These are phyloP conservation scores for Phylloscopus whistleri DNA, from an alignment of 2,113 vertebrate species.

Conservation along the genomic window DNA sequence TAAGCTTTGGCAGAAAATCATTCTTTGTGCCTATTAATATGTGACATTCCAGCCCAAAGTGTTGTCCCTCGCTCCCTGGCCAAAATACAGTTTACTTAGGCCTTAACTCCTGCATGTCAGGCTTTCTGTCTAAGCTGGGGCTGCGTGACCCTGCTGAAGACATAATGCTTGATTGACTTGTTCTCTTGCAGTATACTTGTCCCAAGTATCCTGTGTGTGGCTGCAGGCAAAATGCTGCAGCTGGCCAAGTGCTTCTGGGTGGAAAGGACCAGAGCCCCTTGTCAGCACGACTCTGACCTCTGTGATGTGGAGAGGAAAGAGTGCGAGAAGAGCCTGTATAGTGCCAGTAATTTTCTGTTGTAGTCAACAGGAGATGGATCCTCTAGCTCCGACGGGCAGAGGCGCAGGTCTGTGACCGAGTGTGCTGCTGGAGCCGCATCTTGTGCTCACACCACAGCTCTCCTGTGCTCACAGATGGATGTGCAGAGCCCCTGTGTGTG, in stretches of 20 bases:
- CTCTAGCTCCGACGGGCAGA: accelerated
- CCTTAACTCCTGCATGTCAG: not conserved
- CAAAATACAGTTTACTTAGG: not conserved
- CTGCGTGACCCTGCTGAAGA: not conserved
- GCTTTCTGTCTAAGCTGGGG: not conserved
- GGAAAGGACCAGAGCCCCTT: not conserved
- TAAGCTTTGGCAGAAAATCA: not conserved
- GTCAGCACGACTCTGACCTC: not conserved
- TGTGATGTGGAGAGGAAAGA: not conserved
- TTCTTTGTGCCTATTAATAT: not conserved
- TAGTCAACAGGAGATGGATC: not conserved
- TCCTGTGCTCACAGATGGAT: not conserved
- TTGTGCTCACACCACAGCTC: accelerated
- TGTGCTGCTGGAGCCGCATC: not conserved
- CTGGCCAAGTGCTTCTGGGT: not conserved
- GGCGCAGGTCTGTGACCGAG: accelerated
- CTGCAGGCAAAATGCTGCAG: not conserved
- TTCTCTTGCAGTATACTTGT: not conserved
- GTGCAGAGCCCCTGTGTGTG: not conserved
- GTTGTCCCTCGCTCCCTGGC: not conserved
- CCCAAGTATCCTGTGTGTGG: not conserved
- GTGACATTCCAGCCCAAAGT: not conserved
- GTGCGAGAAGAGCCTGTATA: not conserved
- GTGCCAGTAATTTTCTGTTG: not conserved
- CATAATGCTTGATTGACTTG: not conserved